Base-by-base conservation (phyloP, 2,888 invertebrate genomes). In the Exocentrus adspersus region DNA sequence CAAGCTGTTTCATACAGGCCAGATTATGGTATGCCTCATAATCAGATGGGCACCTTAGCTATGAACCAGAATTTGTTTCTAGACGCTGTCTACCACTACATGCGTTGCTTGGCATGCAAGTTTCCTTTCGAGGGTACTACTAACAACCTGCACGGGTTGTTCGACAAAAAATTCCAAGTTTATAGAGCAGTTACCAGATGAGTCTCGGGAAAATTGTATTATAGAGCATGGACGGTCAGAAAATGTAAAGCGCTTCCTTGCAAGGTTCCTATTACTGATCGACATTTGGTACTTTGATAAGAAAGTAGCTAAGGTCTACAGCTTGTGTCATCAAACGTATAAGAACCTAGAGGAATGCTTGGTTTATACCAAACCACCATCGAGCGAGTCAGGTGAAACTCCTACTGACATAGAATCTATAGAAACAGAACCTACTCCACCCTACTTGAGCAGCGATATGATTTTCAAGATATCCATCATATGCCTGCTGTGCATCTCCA, bases 11-110 rank as follows among this genome's bases (percentile, higher is more conserved):
- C 89, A 67, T 86, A 92, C 64, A 91, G 92, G 80, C 89, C 91
- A 50, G 87, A 89, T 21, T 88, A 89, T 79, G 97, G 97, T 48
- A 94, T 95, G 92, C 95, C 97, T 1, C 93, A 94, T 79, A 97
- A 98, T 84, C 97, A 97, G 83, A 85, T 98, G 72, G 97, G 96
- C 1, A 97, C 95, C 14, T 83, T 98, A 54, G 90, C 90, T 64
- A 90, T 92, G 72, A 90, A 88, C 53, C 89, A 87, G 77, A 94
- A 94, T 81, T 90, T 91, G 79, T 92, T 92, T 76, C 84, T 96
- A 64, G 94, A 96, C 81, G 94, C 96, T 0, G 92, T 92, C 14
- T 95, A 94, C 81, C 92, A 93, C 82, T 97, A 97, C 78, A 89
- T 97, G 73, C 89, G 95, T 82, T 95, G 97, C 80, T 85, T 90